A percentile compares a stretch with the other conserved stretches of the same genome.
Evolutionary conservation across 1,140 invertebrate species (phyloP).

Genomic region (Cataglyphis hispanica): DNA sequence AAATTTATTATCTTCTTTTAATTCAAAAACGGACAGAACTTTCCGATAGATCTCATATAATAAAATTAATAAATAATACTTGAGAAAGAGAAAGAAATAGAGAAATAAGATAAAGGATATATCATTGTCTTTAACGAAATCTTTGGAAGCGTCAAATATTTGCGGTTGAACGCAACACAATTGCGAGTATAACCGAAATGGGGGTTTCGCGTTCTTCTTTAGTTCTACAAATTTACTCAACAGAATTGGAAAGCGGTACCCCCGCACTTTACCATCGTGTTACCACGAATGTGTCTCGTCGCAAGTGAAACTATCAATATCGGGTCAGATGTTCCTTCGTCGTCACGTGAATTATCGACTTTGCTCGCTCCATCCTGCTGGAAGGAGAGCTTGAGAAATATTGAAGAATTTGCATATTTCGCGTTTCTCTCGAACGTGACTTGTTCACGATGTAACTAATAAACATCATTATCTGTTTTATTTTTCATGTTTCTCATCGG

Average conservation of each 20-base stretch:
- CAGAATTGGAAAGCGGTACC: slow-evolving; percentile 42
- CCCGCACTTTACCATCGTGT: slow-evolving; percentile 21
- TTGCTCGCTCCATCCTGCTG: background rate
- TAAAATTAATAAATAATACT: too few species aligned
- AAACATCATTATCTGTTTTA: slow-evolving; percentile 33
- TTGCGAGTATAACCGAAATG: slow-evolving; percentile 22
- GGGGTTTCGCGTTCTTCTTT: slow-evolving; percentile 37
- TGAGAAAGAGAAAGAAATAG: too few species aligned
- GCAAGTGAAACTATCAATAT: slow-evolving; percentile 41
- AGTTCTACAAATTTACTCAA: slow-evolving; percentile 52
- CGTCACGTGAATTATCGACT: slow-evolving; percentile 70
- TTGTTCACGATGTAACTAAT: slow-evolving; percentile 52
- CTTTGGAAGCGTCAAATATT: slow-evolving; percentile 2
- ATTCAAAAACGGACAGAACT: too few species aligned
- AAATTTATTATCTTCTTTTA: too few species aligned
- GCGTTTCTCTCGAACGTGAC: slow-evolving; percentile 13
- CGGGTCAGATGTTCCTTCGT: slow-evolving; percentile 66
- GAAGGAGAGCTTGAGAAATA: slow-evolving; percentile 22
- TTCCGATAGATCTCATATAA: too few species aligned
- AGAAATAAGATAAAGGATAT: slow-evolving; percentile 1
- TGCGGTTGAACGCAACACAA: slow-evolving; percentile 16
- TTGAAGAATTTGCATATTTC: slow-evolving; percentile 38
- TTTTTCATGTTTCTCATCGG: slow-evolving; percentile 65
- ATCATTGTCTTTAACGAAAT: background rate
- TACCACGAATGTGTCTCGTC: slow-evolving; percentile 13